Evolutionary conservation across 2,113 vertebrate species (phyloP).

Genomic region (Hemibagrus wyckioides): DNA sequence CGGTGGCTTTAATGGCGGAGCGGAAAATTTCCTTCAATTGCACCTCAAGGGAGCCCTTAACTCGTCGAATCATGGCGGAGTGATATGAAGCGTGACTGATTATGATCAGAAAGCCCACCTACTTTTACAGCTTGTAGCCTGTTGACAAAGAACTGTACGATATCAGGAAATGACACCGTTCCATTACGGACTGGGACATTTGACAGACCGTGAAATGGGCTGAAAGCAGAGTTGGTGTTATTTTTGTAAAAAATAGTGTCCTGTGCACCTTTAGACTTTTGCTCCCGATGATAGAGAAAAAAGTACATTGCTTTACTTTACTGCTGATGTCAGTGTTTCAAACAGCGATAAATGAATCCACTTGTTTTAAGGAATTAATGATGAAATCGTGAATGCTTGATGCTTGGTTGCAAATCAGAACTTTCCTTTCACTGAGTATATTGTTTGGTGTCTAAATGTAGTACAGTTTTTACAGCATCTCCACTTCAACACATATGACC

Average conservation of each 20-base stretch:
- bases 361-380: not conserved
- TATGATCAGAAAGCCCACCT: not conserved
- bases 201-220: not conserved
- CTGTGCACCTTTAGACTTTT: not conserved
- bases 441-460: no score
- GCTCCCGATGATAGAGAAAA: not conserved
- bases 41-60: slow-evolving; percentile 19
- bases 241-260: slow-evolving; percentile 1
- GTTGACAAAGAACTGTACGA: not conserved
- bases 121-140: not conserved
- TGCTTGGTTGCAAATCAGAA: not conserved
- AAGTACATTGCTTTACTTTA: not conserved
- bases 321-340: not conserved
- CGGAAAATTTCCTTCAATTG: not conserved
- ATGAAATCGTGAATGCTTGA: not conserved
- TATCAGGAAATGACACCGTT: not conserved
- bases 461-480: not conserved
- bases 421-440: not conserved
- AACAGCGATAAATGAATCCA: not conserved
- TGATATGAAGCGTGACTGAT: slow-evolving; percentile 28
- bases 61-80: not conserved
- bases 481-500: not conserved
- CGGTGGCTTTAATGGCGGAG: slow-evolving; percentile 12
- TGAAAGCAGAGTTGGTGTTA: not conserved
- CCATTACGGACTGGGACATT: not conserved